Conservation (phyloP, 2,797 vertebrate genomes). For the Hipposideros larvatus region DNA sequence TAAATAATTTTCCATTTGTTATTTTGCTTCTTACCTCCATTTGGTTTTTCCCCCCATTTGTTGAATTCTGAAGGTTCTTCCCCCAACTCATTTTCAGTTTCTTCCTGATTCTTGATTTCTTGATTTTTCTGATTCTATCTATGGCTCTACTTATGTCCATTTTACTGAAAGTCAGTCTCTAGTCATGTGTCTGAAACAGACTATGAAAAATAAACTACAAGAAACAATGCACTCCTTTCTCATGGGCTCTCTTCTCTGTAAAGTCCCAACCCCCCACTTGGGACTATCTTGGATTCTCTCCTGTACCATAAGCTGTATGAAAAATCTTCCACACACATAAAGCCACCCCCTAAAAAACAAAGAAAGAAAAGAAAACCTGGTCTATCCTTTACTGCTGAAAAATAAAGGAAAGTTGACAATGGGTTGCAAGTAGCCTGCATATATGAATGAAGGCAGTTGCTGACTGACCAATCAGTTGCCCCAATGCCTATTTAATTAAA, state of each 20-base stretch:
- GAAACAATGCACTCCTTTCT: conserved; percentile 81
- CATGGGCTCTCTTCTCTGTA: conserved; percentile 27
- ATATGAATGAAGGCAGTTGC: conserved; percentile 24
- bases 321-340: conserved; percentile 49
- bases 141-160: conserved; percentile 81
- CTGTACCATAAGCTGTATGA: conserved; percentile 65
- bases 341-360: not conserved
- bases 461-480: conserved; percentile 9
- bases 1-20: conserved; percentile 61
- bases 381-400: conserved; percentile 48
- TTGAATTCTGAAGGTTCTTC: conserved; percentile 76
- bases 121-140: conserved; percentile 82
- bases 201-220: conserved; percentile 82
- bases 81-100: conserved; percentile 79
- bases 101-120: conserved; percentile 81
- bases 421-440: not conserved
- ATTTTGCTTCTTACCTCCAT: conserved; percentile 78
- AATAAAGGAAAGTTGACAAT: not conserved
- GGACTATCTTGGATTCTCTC: conserved; percentile 53
- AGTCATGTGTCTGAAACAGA: conserved; percentile 74
- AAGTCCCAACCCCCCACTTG: conserved; percentile 15
- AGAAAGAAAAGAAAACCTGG: not conserved
- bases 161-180: conserved; percentile 78
- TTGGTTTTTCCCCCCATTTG: conserved; percentile 67
- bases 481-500: conserved; percentile 37